phyloP scores from a whole-genome alignment of 2,888 invertebrate species.

The Acronicta psi region DNA sequence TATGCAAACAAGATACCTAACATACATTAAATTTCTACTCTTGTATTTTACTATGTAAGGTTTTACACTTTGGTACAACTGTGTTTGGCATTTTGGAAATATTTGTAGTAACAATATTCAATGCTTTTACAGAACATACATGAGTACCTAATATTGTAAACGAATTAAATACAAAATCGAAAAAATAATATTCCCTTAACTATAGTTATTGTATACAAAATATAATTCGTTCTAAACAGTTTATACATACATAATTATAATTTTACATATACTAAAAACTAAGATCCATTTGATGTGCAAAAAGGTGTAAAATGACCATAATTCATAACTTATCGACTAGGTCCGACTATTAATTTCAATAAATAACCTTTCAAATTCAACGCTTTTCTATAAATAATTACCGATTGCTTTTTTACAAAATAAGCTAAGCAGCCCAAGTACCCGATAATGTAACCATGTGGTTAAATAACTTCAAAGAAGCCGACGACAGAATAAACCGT shows the following conservation, averaged over 20 bases:
- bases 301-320: slow-evolving; percentile 18
- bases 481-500: slow-evolving; percentile 38
- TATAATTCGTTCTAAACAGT: too few species aligned
- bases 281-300: slow-evolving; percentile 8
- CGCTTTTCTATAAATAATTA: slow-evolving; percentile 35
- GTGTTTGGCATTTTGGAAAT: too few species aligned
- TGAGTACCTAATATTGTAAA: too few species aligned
- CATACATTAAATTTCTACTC: too few species aligned
- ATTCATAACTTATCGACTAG: slow-evolving; percentile 9
- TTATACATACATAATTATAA: not conserved
- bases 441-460: slow-evolving; percentile 39
- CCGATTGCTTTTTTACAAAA: slow-evolving; percentile 35
- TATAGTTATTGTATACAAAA: too few species aligned
- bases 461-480: slow-evolving; percentile 40
- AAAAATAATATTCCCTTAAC: too few species aligned
- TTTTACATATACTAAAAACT: not conserved
- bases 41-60: too few species aligned
- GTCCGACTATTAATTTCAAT: slow-evolving; percentile 30
- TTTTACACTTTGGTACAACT: too few species aligned
- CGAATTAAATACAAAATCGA: too few species aligned
- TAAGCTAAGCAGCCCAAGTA: slow-evolving; percentile 8
- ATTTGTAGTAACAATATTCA: too few species aligned
- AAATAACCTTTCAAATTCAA: slow-evolving; percentile 29
- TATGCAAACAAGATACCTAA: too few species aligned
- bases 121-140: too few species aligned